These are phyloP conservation scores for Nomada flava DNA, from an alignment of 2,888 invertebrate species.

Conservation along the genomic window DNA sequence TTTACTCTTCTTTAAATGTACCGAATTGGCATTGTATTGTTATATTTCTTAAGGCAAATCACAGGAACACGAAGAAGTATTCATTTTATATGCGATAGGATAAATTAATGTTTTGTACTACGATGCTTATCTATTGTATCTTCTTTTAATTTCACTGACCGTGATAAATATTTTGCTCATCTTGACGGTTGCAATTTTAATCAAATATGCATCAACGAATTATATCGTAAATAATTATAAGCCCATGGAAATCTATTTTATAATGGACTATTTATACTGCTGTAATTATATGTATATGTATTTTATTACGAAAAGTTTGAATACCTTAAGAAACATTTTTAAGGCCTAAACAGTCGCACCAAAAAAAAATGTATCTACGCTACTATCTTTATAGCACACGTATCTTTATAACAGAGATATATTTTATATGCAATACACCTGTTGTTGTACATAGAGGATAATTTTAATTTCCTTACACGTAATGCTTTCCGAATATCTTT, in stretches of 20 bases:
- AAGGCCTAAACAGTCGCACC: constrained; percentile 41
- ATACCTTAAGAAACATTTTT: constrained; percentile 4
- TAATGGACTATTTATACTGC: constrained; percentile 42
- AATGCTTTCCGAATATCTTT: constrained; percentile 36
- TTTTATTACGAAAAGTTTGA: constrained; percentile 20
- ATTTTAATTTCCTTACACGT: constrained; percentile 35
- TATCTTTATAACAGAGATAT: constrained; percentile 36
- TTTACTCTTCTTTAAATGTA: neutral
- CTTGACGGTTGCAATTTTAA: neutral
- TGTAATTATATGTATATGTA: constrained; percentile 37
- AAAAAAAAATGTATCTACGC: constrained; percentile 39
- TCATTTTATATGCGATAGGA: neutral
- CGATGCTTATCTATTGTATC: neutral
- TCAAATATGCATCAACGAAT: neutral
- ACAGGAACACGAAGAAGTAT: constrained; percentile 11
- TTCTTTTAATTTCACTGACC: neutral
- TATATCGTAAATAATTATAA: constrained; percentile 13
- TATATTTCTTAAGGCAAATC: neutral
- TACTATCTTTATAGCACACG: constrained; percentile 25
- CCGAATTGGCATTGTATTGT: neutral
- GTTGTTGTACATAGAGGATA: constrained; percentile 38
- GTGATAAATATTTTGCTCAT: constrained; percentile 10
- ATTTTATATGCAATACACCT: constrained; percentile 44
- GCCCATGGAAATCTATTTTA: constrained; percentile 11
- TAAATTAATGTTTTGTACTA: neutral